Percentiles rank a stretch among this genome's conserved stretches.
Conservation (phyloP, 2,113 vertebrate genomes). For the Sceloporus undulatus region DNA sequence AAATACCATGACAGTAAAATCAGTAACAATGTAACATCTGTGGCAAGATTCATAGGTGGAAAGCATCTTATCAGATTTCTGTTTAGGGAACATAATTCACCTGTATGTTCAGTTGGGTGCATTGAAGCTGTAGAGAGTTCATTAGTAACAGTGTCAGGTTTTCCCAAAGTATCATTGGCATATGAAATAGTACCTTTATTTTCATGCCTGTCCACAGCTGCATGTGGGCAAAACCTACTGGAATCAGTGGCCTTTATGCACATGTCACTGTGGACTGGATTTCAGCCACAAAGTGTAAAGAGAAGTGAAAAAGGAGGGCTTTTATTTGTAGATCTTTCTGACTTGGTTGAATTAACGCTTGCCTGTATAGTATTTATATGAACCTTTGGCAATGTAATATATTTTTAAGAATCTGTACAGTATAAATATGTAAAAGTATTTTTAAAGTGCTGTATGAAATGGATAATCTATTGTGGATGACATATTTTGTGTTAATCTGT, state of each 20-base stretch:
- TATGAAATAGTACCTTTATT: background rate
- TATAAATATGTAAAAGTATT: slow-evolving; percentile 82
- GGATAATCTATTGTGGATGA: slow-evolving; percentile 52
- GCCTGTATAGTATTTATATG: slow-evolving; percentile 85
- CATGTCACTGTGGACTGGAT: background rate
- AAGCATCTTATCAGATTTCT: background rate
- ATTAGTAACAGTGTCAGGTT: background rate
- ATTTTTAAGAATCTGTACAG: slow-evolving; percentile 74
- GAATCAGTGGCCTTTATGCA: background rate
- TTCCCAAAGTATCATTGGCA: background rate
- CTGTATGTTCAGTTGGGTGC: background rate
- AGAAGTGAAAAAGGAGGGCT: slow-evolving; percentile 22
- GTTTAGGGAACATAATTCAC: background rate
- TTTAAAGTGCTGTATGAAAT: slow-evolving; percentile 79
- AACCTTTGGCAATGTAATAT: slow-evolving; percentile 81
- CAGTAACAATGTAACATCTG: background rate
- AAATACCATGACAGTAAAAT: slow-evolving; percentile 33
- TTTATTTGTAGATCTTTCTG: slow-evolving; percentile 58
- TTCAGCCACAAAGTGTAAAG: background rate
- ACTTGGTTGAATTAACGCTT: slow-evolving; percentile 61
- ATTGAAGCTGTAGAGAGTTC: background rate
- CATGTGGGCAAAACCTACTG: background rate
- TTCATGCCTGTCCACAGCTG: background rate
- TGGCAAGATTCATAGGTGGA: background rate
- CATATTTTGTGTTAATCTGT: slow-evolving; percentile 52